Percentiles rank a stretch among this genome's conserved stretches.
Conservation (phyloP, 2,888 invertebrate genomes). For the Macrosoma leucophasiata region DNA sequence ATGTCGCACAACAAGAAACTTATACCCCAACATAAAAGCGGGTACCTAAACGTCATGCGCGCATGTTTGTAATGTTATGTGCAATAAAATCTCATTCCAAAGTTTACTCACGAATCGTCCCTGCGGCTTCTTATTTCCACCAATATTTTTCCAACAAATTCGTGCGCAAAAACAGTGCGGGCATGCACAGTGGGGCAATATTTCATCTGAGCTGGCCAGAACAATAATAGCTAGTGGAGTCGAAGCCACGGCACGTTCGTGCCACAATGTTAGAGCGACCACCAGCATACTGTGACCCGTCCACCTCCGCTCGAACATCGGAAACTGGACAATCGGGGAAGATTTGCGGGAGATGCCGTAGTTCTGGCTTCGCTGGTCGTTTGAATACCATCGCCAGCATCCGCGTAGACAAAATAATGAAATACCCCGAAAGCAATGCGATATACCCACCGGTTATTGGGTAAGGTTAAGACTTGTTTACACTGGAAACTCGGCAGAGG, state of each 20-base stretch:
- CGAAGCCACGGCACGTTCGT: conserved; percentile 73
- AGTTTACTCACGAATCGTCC: conserved; percentile 50
- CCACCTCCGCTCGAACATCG: conserved; percentile 25
- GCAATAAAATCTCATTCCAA: conserved; percentile 40
- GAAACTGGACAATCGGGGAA: conserved; percentile 24
- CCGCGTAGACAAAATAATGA: conserved; percentile 74
- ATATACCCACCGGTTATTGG: conserved; percentile 67
- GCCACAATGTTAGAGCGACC: conserved; percentile 63
- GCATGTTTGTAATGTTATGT: no score
- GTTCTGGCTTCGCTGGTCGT: conserved; percentile 42
- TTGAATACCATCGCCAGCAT: conserved; percentile 63
- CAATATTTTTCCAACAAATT: conserved; percentile 65
- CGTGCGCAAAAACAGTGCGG: conserved; percentile 64
- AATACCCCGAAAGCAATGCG: conserved; percentile 72
- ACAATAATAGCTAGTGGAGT: conserved; percentile 71
- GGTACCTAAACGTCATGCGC: no score
- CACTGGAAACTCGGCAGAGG: conserved; percentile 51
- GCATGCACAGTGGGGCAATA: conserved; percentile 71
- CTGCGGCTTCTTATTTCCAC: conserved; percentile 58
- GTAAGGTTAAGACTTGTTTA: conserved; percentile 73
- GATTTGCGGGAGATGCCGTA: conserved; percentile 30
- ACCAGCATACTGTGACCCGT: conserved; percentile 42
- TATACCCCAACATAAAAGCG: no score
- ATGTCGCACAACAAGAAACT: no score
- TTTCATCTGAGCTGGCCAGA: conserved; percentile 73